These are phyloP conservation scores for Acropternis orthonyx DNA, from an alignment of 2,797 vertebrate species.

Conservation along the genomic window DNA sequence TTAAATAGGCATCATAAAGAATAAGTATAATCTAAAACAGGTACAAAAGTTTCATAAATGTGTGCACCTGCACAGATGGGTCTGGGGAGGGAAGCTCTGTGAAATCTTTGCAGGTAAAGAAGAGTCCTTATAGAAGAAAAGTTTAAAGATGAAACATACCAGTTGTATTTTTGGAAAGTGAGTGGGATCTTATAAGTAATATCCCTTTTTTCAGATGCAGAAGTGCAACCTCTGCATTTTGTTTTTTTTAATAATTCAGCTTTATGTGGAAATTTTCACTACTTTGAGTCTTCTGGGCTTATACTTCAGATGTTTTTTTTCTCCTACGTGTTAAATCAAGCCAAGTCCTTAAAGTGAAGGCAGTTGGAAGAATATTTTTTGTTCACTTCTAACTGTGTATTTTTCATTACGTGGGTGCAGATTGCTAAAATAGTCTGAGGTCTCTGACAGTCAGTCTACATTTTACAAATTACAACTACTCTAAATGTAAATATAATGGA, in stretches of 20 bases:
- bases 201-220: background rate
- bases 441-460: background rate
- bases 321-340: background rate
- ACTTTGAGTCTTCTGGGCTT: background rate
- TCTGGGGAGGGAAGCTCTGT: background rate
- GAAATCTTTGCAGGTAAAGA: background rate
- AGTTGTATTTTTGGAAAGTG: background rate
- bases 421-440: background rate
- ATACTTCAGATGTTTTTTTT: background rate
- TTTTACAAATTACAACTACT: background rate
- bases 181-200: background rate
- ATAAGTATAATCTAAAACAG: background rate
- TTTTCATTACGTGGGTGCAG: background rate
- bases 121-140: background rate
- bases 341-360: background rate
- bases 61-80: background rate
- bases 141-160: background rate
- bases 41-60: background rate
- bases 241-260: background rate
- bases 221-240: background rate
- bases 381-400: background rate
- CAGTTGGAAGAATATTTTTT: background rate
- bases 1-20: background rate
- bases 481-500: constrained; percentile 35
- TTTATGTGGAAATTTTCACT: background rate